Conservation (phyloP, 2,113 vertebrate species). For the Nibea albiflora region DNA sequence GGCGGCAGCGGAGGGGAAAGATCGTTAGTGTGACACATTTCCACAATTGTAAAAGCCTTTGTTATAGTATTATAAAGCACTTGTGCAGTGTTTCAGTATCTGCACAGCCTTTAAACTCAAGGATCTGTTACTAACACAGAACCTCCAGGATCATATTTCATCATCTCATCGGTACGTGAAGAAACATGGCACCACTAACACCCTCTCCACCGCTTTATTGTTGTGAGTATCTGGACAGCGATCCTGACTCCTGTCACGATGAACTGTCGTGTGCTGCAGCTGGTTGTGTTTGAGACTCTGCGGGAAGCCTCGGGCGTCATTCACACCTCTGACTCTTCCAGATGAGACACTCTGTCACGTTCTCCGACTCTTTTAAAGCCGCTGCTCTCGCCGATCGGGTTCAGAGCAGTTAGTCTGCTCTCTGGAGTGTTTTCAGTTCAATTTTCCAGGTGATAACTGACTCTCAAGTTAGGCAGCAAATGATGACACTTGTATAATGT, state of each 20-base stretch:
- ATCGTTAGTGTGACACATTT: not conserved
- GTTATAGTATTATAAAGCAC: not conserved
- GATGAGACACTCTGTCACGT: constrained; percentile 36
- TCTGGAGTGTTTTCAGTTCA: not conserved
- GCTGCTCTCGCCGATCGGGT: not conserved
- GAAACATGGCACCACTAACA: not conserved
- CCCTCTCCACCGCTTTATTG: not conserved
- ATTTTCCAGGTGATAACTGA: constrained; percentile 23
- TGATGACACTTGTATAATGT: not conserved
- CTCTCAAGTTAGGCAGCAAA: not conserved
- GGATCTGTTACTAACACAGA: not conserved
- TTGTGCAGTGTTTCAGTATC: not conserved
- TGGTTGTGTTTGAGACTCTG: constrained; percentile 8
- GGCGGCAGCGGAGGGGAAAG: not conserved
- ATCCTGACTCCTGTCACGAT: not conserved
- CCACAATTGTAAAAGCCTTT: not conserved
- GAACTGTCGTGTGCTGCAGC: constrained; percentile 26
- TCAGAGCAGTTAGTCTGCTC: not conserved
- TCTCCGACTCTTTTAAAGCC: not conserved
- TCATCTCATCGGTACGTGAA: not conserved
- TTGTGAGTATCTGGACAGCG: not conserved
- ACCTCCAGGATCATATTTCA: not conserved
- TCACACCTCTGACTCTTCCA: constrained; percentile 46
- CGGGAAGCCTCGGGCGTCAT: constrained; percentile 21
- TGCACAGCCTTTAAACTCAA: not conserved